Base-by-base conservation (phyloP, 1,140 invertebrate species). In the Patella vulgata region DNA sequence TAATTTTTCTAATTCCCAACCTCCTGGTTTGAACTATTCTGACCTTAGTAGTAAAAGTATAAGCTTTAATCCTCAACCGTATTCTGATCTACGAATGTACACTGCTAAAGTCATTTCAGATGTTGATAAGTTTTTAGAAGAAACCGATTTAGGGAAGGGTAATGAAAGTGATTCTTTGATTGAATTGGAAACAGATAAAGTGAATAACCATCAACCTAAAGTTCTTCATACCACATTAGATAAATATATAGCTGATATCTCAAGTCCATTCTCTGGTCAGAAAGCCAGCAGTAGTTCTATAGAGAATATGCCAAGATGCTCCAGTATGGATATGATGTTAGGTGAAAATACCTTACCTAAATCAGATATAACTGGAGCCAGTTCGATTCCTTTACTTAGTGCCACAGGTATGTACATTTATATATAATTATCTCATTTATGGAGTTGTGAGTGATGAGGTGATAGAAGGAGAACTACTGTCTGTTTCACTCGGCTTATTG, bases 361-460 rank as follows among this genome's bases (percentile, higher is more conserved):
- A 21, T 60, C 62, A 62, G 68, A 73, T 51, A 61, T 73, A 33
- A 70, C 68, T 11, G 71, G 71, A 23, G 71, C 71, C 23, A 73
- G 71, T 59, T 59, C 68, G 30, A 70, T 73, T 17, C 43, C 42
- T 28, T 57, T 46, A 43, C 33, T 43, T 30, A 58, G 55, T 43
- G 51, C 52, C 40, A 28, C 52, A 17, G 43, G 62, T 64, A 43
- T 53, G 62, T 59, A 3, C 8, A 9, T 17, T 39, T 25, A 2
- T 3, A 4, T 6, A 44, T 11, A 44, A 44, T 17, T 44, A 21
- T n/a, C 43, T 17, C 25, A 23, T 44, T 23, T 17, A 21, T 23
- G 9, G 9, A 44, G 19, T 3, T 44, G 25, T 8, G 25, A 1
- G 6, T 44, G 8, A n/a, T n/a, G n/a, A n/a, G n/a, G n/a, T n/a